Base-by-base conservation (phyloP, 2,888 invertebrate species). In the Atethmia centrago region DNA sequence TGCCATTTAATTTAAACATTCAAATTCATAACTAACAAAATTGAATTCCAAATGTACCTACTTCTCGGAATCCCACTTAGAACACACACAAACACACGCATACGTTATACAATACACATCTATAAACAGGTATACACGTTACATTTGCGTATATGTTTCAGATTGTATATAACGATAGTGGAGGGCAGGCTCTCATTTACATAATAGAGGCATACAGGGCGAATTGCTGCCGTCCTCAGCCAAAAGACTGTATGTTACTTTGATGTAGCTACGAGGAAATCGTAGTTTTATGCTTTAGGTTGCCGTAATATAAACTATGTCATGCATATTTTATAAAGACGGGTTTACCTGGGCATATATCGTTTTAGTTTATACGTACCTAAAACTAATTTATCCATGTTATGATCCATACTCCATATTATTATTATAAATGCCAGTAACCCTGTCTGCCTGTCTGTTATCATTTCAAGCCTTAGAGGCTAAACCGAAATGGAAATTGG, bases 201-300 rank as follows among this genome's bases (percentile, higher is more conserved):
- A 81, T 81, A 81, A 81, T 80, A 71, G 83, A 74, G 71, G 81
- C 81, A 71, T 79, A 81, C 84, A 62, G 49, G 64, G 84, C 63
- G 74, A 70, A 56, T 59, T 63, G 66, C 78, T 67, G 78, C 64
- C 84, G 69, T 59, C 71, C 76, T 75, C 53, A 55, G 58, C 65
- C 68, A 71, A 59, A 79, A 71, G 64, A 58, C 66, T 69, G 68
- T 68, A 82, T 66, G 64, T 68, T 66, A 79, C 67, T 81, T 71
- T 84, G 71, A 80, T 81, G 71, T 75, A 55, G 47, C 53, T 19
- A 59, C 19, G 53, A 75, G 59, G 75, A 71, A 80, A 66, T 82
- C 76, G 68, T 65, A 69, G 71, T 69, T 80, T 79, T 80, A 58
- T 79, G 70, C 51, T 65, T 74, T 53, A 49, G 51, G 28, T 66